Evolutionary conservation across 2,113 vertebrate species (phyloP).

Genomic region (Cryptoleucopteryx plumbea): DNA sequence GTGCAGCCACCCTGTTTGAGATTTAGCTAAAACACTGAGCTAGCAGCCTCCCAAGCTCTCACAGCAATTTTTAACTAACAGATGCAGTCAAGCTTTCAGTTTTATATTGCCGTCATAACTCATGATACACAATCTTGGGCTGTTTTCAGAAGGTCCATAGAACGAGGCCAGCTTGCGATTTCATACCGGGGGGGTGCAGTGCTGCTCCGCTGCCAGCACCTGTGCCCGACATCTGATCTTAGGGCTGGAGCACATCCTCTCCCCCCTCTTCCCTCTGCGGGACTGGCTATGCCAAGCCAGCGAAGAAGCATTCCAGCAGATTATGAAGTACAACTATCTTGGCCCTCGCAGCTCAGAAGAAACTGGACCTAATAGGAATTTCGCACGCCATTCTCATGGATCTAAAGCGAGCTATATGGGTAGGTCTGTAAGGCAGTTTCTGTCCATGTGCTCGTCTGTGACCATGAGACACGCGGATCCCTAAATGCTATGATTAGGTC

Average conservation of each 20-base stretch:
- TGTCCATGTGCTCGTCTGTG: constrained; percentile 38
- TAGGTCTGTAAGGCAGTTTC: not conserved
- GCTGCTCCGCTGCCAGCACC: constrained; percentile 45
- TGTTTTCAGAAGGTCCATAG: constrained; percentile 14
- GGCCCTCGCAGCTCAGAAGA: constrained; percentile 57
- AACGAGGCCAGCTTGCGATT: constrained; percentile 39
- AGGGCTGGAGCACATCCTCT: constrained; percentile 49
- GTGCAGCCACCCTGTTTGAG: not conserved
- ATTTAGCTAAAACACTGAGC: not conserved
- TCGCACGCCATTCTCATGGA: constrained; percentile 45
- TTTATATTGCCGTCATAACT: constrained; percentile 58
- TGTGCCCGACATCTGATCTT: constrained; percentile 68
- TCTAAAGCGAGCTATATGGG: not conserved
- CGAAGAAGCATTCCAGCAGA: constrained; percentile 65
- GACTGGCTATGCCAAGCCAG: constrained; percentile 14
- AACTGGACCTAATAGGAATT: constrained; percentile 66
- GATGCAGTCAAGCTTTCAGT: constrained; percentile 53
- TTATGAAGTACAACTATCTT: constrained; percentile 64
- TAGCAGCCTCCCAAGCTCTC: not conserved
- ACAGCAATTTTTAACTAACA: constrained; percentile 53
- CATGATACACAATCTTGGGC: constrained; percentile 63
- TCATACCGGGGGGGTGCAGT: constrained; percentile 12
- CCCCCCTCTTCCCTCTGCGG: not conserved
- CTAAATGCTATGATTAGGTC: constrained; percentile 61
- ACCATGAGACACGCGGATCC: not conserved